These are phyloP conservation scores for Sycophaga agraensis DNA, from an alignment of 1,140 invertebrate genomes.

Conservation along the genomic window DNA sequence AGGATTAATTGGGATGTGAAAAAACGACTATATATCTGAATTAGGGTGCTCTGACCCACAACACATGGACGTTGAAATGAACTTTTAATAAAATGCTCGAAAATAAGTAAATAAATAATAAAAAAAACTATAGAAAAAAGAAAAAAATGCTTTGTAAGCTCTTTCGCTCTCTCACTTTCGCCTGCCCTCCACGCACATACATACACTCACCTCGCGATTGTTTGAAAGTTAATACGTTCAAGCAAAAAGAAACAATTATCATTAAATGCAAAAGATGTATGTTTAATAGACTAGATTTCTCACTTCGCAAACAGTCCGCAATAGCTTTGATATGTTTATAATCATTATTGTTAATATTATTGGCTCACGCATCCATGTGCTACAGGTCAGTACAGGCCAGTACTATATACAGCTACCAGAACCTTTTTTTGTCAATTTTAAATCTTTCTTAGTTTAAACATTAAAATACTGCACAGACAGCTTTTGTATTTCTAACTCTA, in stretches of 20 bases:
- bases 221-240: constrained; percentile 27
- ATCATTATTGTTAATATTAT: neutral
- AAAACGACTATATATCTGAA: constrained; percentile 34
- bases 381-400: constrained; percentile 60
- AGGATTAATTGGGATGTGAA: constrained; percentile 25
- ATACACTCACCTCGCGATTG: constrained; percentile 41
- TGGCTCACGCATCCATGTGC: constrained; percentile 58
- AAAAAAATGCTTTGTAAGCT: constrained; percentile 29
- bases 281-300: constrained; percentile 18
- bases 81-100: constrained; percentile 29
- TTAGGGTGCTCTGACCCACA: constrained; percentile 59
- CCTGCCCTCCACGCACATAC: constrained; percentile 46
- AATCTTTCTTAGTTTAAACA: constrained; percentile 1
- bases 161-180: constrained; percentile 33
- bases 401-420: constrained; percentile 54
- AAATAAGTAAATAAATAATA: constrained; percentile 21
- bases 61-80: constrained; percentile 55
- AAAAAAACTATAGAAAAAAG: constrained; percentile 26
- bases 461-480: constrained; percentile 8
- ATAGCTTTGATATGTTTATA: constrained; percentile 23
- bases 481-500: constrained; percentile 16
- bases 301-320: constrained; percentile 42
- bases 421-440: constrained; percentile 24
- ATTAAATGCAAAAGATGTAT: neutral
- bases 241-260: constrained; percentile 31